Percentiles rank a stretch among this genome's conserved stretches.
Conservation (phyloP, 2,113 vertebrate species). For the Sisor rabdophorus region DNA sequence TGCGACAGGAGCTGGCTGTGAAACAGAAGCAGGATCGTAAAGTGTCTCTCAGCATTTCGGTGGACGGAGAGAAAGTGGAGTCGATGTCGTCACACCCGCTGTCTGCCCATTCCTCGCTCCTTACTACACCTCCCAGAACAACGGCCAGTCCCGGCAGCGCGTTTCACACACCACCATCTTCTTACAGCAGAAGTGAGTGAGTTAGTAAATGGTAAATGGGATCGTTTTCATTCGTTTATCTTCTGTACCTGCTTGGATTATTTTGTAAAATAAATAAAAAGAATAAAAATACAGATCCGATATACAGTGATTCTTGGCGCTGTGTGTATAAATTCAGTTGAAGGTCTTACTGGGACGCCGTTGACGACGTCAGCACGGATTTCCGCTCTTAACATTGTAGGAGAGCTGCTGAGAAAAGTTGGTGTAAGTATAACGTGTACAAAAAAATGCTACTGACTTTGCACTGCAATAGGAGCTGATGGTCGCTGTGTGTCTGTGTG, state of each 20-base stretch:
- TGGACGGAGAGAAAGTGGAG: slow-evolving; percentile 72
- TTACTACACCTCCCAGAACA: slow-evolving; percentile 69
- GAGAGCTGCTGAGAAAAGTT: slow-evolving; percentile 93
- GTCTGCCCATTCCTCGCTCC: slow-evolving; percentile 63
- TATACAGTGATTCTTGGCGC: background rate
- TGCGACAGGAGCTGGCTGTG: slow-evolving; percentile 92
- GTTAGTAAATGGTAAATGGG: too few species aligned
- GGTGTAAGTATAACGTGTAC: slow-evolving; percentile 74
- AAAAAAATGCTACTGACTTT: background rate
- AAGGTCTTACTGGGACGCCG: slow-evolving; percentile 77
- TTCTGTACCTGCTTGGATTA: too few species aligned
- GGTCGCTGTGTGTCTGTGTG: background rate
- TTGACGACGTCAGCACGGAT: slow-evolving; percentile 93
- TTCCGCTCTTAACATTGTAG: slow-evolving; percentile 95
- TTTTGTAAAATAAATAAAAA: background rate
- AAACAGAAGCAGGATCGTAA: slow-evolving; percentile 90
- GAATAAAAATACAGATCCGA: background rate
- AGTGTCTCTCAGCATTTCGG: slow-evolving; percentile 57
- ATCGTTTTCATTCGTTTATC: too few species aligned
- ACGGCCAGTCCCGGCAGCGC: slow-evolving; percentile 56
- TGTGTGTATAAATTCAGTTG: slow-evolving; percentile 62
- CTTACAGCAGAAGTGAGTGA: slow-evolving; percentile 73
- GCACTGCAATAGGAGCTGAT: background rate
- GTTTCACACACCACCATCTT: slow-evolving; percentile 69
- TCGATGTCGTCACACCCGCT: slow-evolving; percentile 64